Evolutionary conservation across 2,888 invertebrate genomes (phyloP).

Genomic region (Cataglyphis livida): DNA sequence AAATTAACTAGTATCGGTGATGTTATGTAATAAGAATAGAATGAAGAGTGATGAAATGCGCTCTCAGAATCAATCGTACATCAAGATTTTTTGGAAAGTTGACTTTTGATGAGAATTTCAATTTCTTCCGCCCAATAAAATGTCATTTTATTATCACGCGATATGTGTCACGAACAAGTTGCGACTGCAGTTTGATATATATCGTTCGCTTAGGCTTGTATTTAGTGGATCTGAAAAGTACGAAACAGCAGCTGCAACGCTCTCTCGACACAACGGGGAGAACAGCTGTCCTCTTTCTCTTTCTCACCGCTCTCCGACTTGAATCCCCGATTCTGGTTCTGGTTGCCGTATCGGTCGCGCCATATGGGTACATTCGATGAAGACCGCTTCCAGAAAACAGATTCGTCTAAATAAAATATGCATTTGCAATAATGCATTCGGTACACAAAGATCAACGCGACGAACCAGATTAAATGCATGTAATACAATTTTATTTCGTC

Average conservation of each 20-base stretch:
- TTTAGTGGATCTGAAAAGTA: slow-evolving; percentile 29
- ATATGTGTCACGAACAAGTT: slow-evolving; percentile 13
- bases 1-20: slow-evolving; percentile 44
- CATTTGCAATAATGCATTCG: background rate
- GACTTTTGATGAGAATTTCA: background rate
- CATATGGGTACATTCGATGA: slow-evolving; percentile 62
- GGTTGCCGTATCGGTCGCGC: slow-evolving; percentile 61
- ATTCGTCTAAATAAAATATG: slow-evolving; percentile 59
- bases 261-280: slow-evolving; percentile 60
- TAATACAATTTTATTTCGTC: background rate
- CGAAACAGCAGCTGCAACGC: slow-evolving; percentile 68
- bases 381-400: slow-evolving; percentile 58
- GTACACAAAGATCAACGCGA: background rate
- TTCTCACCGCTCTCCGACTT: slow-evolving; percentile 59
- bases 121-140: slow-evolving; percentile 47
- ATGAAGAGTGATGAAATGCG: slow-evolving; percentile 8
- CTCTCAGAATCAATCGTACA: background rate
- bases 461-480: background rate
- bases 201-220: slow-evolving; percentile 20
- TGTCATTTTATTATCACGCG: slow-evolving; percentile 14
- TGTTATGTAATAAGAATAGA: slow-evolving; percentile 34
- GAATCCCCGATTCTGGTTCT: slow-evolving; percentile 66
- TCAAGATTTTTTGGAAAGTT: slow-evolving; percentile 39
- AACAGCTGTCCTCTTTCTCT: slow-evolving; percentile 67
- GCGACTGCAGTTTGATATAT: slow-evolving; percentile 17